phyloP scores from a whole-genome alignment of 2,888 invertebrate species.

The Xestia xanthographa region DNA sequence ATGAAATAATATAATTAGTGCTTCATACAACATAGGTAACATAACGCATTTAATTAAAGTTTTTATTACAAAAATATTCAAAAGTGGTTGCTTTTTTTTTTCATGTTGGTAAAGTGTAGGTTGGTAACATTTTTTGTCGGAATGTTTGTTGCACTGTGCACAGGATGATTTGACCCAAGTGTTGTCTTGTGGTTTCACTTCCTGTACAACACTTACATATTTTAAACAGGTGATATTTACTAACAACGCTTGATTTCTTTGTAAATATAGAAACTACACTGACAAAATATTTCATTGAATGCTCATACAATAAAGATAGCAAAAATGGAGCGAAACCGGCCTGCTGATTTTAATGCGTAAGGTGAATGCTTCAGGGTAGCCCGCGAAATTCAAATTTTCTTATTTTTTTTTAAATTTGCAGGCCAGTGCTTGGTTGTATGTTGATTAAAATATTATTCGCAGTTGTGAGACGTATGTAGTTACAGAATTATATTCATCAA shows the following conservation, averaged over 20 bases:
- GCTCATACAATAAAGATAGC: background rate
- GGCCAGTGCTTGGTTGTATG: no score
- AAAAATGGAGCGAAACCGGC: background rate
- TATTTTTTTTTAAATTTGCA: no score
- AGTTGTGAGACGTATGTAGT: no score
- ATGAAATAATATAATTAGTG: slow-evolving; percentile 52
- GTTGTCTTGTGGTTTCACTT: background rate
- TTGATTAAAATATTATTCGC: no score
- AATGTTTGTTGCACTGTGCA: background rate
- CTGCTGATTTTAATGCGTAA: background rate
- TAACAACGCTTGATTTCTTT: background rate
- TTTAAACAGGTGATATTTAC: no score
- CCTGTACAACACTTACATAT: background rate
- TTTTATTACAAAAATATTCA: slow-evolving; percentile 13
- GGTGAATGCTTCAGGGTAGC: no score
- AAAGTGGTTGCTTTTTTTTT: slow-evolving; percentile 6
- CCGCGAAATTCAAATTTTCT: no score
- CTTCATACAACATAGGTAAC: background rate
- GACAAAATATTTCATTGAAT: background rate
- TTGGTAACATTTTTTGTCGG: background rate
- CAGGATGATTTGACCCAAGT: background rate
- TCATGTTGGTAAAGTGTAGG: background rate
- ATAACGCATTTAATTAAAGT: slow-evolving; percentile 32
- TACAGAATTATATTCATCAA: no score
- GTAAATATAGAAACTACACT: background rate